Evolutionary conservation across 2,113 vertebrate genomes (phyloP).

Genomic region (Pelvicachromis taeniatus): DNA sequence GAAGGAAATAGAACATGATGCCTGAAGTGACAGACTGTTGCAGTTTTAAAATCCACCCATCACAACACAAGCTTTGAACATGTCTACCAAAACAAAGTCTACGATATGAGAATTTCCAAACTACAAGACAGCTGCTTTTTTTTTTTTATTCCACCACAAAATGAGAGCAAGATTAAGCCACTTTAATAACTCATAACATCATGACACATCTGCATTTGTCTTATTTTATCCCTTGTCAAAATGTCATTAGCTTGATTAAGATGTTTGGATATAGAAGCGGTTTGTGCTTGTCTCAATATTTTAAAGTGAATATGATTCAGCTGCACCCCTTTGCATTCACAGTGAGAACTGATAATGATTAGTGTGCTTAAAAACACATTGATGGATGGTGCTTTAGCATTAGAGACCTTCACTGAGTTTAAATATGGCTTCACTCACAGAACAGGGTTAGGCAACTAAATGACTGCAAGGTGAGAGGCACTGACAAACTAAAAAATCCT

Average conservation of each 20-base stretch:
- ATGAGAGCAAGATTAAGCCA: neutral
- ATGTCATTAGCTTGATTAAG: neutral
- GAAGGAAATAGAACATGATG: conserved; percentile 17
- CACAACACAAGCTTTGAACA: neutral
- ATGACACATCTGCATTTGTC: neutral
- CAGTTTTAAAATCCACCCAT: neutral
- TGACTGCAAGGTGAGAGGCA: neutral
- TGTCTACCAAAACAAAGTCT: neutral
- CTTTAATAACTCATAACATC: neutral
- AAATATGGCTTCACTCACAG: conserved; percentile 10
- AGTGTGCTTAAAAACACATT: neutral
- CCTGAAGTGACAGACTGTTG: neutral
- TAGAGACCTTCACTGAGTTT: neutral
- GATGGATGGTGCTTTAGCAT: conserved; percentile 28
- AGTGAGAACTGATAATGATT: conserved; percentile 2
- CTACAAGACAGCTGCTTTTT: neutral
- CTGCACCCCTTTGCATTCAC: neutral
- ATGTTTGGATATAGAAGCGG: neutral
- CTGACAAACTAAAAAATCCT: neutral
- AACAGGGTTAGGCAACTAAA: neutral
- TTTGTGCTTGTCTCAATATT: neutral
- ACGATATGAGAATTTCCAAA: conserved; percentile 20
- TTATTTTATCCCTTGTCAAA: neutral
- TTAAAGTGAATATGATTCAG: neutral
- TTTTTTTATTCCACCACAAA: neutral